Conservation (phyloP, 2,113 vertebrate species). For the Hystrix cristata region DNA sequence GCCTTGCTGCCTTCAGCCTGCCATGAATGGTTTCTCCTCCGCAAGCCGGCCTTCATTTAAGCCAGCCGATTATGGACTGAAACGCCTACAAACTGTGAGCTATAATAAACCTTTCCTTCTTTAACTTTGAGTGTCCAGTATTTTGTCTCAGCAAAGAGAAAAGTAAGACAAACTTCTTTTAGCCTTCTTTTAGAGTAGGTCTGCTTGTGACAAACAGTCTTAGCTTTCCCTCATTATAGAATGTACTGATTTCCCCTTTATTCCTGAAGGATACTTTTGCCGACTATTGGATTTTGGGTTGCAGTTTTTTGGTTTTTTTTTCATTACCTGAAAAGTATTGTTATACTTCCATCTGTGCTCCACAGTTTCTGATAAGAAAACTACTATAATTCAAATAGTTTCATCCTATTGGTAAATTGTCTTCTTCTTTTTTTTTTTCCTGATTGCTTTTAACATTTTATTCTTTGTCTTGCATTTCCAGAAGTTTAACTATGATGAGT, state of each 20-base stretch:
- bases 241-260: not conserved
- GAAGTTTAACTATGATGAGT: not conserved
- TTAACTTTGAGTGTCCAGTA: not conserved
- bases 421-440: not conserved
- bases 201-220: not conserved
- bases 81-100: not conserved
- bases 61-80: not conserved
- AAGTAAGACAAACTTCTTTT: not conserved
- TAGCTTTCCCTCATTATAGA: not conserved
- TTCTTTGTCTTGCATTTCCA: not conserved
- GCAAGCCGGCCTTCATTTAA: not conserved
- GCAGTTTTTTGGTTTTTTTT: not conserved
- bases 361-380: not conserved
- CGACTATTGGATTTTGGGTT: not conserved
- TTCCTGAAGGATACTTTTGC: not conserved
- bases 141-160: not conserved
- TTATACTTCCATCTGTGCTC: not conserved
- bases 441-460: not conserved
- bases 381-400: not conserved
- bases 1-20: not conserved
- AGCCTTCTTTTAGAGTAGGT: not conserved
- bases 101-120: not conserved
- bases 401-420: not conserved
- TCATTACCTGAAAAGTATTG: not conserved
- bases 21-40: not conserved